These are phyloP conservation scores for Hydropsyche tenuis DNA, from an alignment of 1,140 invertebrate species.

Conservation along the genomic window DNA sequence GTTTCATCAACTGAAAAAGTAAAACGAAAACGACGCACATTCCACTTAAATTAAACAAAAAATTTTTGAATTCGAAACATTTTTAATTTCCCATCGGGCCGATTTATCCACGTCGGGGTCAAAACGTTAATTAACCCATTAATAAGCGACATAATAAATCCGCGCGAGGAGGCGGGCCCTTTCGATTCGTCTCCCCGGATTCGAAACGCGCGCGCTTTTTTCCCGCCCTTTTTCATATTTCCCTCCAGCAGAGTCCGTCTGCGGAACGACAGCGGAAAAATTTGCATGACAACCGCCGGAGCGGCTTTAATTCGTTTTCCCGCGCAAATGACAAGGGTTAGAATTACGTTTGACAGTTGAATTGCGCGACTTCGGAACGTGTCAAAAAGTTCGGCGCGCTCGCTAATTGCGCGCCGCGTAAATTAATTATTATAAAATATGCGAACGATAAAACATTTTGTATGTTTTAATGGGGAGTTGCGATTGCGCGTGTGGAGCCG, in stretches of 20 bases:
- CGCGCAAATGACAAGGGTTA: background rate
- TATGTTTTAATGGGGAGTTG: too few species aligned
- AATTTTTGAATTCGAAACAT: background rate
- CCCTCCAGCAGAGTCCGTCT: too few species aligned
- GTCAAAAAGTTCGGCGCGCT: slow-evolving; percentile 2
- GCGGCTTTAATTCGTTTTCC: background rate
- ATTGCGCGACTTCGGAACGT: background rate
- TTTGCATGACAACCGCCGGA: slow-evolving; percentile 7
- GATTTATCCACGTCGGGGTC: slow-evolving; percentile 1
- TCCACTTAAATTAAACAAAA: background rate
- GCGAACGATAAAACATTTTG: too few species aligned
- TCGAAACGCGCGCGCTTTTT: too few species aligned
- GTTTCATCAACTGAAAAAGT: background rate
- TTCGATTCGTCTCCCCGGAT: too few species aligned
- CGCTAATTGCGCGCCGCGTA: background rate
- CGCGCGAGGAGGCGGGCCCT: too few species aligned
- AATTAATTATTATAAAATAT: too few species aligned
- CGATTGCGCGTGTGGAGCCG: too few species aligned
- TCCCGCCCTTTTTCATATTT: too few species aligned
- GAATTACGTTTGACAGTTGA: slow-evolving; percentile 17
- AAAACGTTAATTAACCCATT: slow-evolving; percentile 18
- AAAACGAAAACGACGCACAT: background rate
- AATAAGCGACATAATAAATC: background rate
- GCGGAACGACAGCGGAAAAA: background rate
- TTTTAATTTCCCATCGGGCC: background rate